phyloP scores from a whole-genome alignment of 2,113 vertebrate genomes.

The Pluvianellus socialis region DNA sequence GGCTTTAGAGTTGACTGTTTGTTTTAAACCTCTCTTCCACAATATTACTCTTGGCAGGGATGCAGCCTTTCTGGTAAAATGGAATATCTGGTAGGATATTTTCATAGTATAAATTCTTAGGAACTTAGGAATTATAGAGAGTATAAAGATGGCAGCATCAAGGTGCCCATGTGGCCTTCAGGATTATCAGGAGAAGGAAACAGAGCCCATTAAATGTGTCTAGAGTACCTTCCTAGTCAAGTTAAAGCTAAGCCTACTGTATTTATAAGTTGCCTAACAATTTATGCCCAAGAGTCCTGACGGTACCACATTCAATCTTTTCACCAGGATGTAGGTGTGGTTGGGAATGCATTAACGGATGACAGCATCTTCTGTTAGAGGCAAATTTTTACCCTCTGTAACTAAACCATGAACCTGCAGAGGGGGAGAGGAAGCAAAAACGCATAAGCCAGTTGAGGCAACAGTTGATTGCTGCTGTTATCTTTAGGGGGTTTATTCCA shows the following conservation, averaged over 20 bases:
- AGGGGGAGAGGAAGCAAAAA: not conserved
- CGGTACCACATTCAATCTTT: not conserved
- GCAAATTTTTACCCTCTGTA: not conserved
- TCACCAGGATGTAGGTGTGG: not conserved
- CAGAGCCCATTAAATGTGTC: not conserved
- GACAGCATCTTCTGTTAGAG: not conserved
- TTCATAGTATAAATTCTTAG: not conserved
- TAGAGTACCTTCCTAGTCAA: not conserved
- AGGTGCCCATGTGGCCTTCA: not conserved
- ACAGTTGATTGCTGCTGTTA: not conserved
- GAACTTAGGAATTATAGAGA: not conserved
- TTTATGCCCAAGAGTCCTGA: not conserved
- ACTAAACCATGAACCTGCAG: not conserved
- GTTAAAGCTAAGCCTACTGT: not conserved
- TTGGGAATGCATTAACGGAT: not conserved
- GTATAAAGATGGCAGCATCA: not conserved
- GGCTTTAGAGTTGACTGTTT: not conserved
- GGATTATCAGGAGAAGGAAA: not conserved
- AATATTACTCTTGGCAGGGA: not conserved
- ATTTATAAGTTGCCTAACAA: not conserved
- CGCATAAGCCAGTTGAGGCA: not conserved
- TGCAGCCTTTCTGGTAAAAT: not conserved
- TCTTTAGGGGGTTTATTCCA: not conserved
- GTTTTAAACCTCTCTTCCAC: not conserved
- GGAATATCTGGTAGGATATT: not conserved